phyloP scores from a whole-genome alignment of 2,888 invertebrate species.

The Sphaerophoria rueppellii region DNA sequence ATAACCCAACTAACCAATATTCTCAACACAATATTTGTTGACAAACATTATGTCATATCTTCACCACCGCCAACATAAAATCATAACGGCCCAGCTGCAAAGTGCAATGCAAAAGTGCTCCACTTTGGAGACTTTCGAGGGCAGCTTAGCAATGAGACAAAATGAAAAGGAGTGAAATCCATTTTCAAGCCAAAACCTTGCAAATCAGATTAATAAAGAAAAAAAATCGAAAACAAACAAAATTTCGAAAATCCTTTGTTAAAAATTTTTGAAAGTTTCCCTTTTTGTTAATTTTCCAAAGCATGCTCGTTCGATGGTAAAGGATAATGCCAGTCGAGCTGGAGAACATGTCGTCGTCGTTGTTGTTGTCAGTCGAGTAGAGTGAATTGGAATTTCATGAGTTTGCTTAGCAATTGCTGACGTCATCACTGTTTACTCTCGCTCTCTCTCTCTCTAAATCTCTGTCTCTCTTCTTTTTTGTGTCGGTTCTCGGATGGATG shows the following conservation, averaged over 20 bases:
- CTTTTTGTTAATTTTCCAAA: constrained; percentile 3
- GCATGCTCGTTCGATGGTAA: not conserved
- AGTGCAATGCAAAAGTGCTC: constrained; percentile 29
- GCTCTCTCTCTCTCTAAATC: not conserved
- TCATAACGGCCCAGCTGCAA: not conserved
- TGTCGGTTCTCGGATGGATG: no score
- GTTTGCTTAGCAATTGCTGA: not conserved
- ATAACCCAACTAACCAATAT: constrained; percentile 43
- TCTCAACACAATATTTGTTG: constrained; percentile 63
- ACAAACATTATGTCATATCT: constrained; percentile 61
- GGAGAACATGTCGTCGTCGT: no score
- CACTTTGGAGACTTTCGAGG: constrained; percentile 17
- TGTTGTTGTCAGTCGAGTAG: not conserved
- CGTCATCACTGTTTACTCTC: not conserved
- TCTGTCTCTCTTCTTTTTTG: not conserved
- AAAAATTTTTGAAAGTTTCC: constrained; percentile 36
- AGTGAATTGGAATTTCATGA: constrained; percentile 20
- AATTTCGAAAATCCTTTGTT: constrained; percentile 52
- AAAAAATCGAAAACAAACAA: constrained; percentile 55
- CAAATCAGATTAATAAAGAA: constrained; percentile 47
- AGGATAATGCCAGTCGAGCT: not conserved
- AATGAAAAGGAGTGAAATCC: constrained; percentile 29
- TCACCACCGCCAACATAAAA: not conserved
- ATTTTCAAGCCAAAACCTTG: constrained; percentile 50
- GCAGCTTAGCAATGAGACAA: not conserved